Conservation (phyloP, 2,797 vertebrate genomes). For the Iguana delicatissima region DNA sequence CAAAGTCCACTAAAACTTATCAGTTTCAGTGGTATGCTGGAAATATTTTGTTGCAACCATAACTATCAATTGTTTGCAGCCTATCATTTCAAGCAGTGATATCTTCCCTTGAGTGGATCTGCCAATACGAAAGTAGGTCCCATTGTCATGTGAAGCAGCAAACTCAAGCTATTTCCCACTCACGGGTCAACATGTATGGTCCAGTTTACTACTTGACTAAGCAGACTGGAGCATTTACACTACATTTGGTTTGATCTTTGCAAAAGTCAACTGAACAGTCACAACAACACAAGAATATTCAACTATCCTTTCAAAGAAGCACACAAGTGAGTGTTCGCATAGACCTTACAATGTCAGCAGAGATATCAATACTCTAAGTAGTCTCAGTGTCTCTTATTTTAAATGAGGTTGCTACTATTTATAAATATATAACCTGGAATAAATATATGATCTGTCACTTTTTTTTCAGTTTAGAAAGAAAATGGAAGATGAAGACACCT, state of each 20-base stretch:
- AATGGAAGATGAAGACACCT: neutral
- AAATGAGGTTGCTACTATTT: neutral
- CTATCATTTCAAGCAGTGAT: neutral
- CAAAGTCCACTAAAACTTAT: neutral
- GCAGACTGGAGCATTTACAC: neutral
- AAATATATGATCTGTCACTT: neutral
- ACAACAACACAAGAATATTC: neutral
- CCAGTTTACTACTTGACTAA: neutral
- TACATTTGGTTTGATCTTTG: neutral
- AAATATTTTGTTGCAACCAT: neutral
- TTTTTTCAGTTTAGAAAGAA: neutral
- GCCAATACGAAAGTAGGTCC: neutral
- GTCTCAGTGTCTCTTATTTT: neutral
- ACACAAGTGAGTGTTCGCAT: neutral
- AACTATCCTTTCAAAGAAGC: neutral
- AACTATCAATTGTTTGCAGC: neutral
- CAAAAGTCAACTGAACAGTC: neutral
- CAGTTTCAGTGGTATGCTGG: neutral
- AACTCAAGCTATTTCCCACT: neutral
- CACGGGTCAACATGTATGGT: neutral
- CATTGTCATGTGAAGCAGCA: neutral
- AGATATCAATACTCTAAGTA: neutral
- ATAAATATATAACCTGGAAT: neutral
- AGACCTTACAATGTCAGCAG: neutral
- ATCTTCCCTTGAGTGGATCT: neutral